Conservation (phyloP, 2,888 invertebrate genomes). For the Drosophila kuntzei region DNA sequence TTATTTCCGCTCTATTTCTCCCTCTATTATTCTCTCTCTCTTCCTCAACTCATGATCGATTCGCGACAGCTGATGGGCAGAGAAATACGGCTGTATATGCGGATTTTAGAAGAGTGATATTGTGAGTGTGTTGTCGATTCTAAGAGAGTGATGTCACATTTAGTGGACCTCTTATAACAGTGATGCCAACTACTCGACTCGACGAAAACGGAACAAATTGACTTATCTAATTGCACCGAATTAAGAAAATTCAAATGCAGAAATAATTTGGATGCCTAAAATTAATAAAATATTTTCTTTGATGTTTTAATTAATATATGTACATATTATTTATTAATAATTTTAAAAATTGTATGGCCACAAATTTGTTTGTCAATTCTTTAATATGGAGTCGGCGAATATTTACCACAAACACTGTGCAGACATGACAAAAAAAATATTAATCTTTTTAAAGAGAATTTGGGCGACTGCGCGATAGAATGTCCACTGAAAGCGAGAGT, state of each 20-base stretch:
- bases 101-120: not conserved
- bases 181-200: not conserved
- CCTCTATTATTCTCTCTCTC: not conserved
- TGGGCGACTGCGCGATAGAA: slow-evolving; percentile 32
- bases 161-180: not conserved
- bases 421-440: not conserved
- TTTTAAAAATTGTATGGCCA: too few relatives aligned
- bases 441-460: slow-evolving; percentile 4
- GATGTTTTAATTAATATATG: too few relatives aligned
- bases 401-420: slow-evolving; percentile 2
- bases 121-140: slow-evolving; percentile 10
- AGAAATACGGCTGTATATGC: not conserved
- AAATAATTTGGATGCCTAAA: too few relatives aligned
- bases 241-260: too few relatives aligned
- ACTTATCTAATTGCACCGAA: too few relatives aligned
- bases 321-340: too few relatives aligned
- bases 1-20: not conserved
- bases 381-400: not conserved
- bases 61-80: slow-evolving; percentile 11
- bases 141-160: slow-evolving; percentile 8
- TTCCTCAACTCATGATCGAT: slow-evolving; percentile 11
- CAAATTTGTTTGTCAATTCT: not conserved
- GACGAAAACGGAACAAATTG: too few relatives aligned
- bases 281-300: too few relatives aligned
- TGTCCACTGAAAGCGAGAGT: slow-evolving; percentile 43